phyloP scores from a whole-genome alignment of 1,140 invertebrate genomes.

The Thaumetopoea pityocampa region DNA sequence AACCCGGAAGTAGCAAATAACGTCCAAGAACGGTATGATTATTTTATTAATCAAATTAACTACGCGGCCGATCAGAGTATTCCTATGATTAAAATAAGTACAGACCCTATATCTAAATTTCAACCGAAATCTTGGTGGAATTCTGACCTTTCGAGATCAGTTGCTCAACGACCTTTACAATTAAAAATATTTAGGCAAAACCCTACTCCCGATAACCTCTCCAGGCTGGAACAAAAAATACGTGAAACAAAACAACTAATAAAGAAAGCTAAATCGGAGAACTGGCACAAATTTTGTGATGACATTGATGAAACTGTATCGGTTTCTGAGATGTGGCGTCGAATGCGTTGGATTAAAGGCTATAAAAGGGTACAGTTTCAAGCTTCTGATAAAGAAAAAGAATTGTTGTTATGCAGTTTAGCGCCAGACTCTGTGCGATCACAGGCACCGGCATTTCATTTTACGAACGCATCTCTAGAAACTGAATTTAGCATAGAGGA shows the following conservation, averaged over 20 bases:
- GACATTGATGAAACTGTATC: slow-evolving; percentile 8
- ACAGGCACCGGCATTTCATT: too few relatives aligned
- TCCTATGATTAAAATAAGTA: slow-evolving; percentile 18
- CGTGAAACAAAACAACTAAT: not conserved
- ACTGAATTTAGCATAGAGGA: too few relatives aligned
- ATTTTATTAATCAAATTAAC: slow-evolving; percentile 17
- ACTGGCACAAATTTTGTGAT: slow-evolving; percentile 11
- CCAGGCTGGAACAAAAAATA: slow-evolving; percentile 2
- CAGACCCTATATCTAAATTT: slow-evolving; percentile 19
- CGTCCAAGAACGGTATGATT: slow-evolving; percentile 20
- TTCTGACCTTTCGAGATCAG: slow-evolving; percentile 14
- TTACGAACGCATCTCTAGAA: too few relatives aligned
- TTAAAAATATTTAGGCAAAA: slow-evolving; percentile 23
- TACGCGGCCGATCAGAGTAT: slow-evolving; percentile 19
- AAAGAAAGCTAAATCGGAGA: slow-evolving; percentile 1
- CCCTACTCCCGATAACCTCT: slow-evolving; percentile 14
- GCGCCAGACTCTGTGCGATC: too few relatives aligned
- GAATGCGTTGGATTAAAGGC: slow-evolving; percentile 16
- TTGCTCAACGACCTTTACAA: slow-evolving; percentile 24
- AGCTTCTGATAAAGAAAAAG: not conserved
- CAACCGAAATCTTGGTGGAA: slow-evolving; percentile 27
- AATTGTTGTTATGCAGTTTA: not conserved
- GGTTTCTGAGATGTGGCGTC: slow-evolving; percentile 3
- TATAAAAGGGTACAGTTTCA: not conserved
- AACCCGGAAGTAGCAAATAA: not conserved